Percentiles rank a stretch among this genome's conserved stretches.
Conservation (phyloP, 2,888 invertebrate species). For the Leucophenga montana region DNA sequence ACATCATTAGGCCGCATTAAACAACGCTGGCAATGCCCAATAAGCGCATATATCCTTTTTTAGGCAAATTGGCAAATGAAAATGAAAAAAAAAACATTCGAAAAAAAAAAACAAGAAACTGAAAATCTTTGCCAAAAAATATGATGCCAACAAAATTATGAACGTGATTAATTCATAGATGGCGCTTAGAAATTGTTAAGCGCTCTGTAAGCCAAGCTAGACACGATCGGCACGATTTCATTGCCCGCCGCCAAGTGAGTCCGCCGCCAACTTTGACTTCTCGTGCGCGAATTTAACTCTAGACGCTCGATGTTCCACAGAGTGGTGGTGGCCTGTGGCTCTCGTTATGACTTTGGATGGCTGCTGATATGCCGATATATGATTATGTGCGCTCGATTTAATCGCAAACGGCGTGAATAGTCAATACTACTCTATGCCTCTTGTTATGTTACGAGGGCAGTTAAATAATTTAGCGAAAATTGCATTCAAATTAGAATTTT, state of each 20-base stretch:
- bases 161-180: conserved; percentile 69
- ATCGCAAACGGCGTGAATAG: conserved; percentile 52
- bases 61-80: conserved; percentile 59
- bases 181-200: conserved; percentile 59
- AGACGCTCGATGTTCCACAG: too few relatives aligned
- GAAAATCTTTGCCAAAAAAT: conserved; percentile 39
- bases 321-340: neutral
- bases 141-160: conserved; percentile 57
- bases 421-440: neutral
- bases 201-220: neutral
- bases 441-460: too few relatives aligned
- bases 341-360: neutral
- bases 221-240: conserved; percentile 22
- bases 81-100: conserved; percentile 14
- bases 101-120: conserved; percentile 37
- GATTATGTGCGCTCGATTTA: conserved; percentile 67
- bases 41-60: conserved; percentile 51
- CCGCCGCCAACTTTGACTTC: neutral
- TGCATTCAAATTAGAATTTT: too few relatives aligned
- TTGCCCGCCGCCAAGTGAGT: neutral
- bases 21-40: conserved; percentile 30
- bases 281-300: too few relatives aligned
- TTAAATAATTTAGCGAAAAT: too few relatives aligned
- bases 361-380: conserved; percentile 40
- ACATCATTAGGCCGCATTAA: conserved; percentile 15